Evolutionary conservation across 2,113 vertebrate species (phyloP).

Genomic region (Leptosomus discolor): DNA sequence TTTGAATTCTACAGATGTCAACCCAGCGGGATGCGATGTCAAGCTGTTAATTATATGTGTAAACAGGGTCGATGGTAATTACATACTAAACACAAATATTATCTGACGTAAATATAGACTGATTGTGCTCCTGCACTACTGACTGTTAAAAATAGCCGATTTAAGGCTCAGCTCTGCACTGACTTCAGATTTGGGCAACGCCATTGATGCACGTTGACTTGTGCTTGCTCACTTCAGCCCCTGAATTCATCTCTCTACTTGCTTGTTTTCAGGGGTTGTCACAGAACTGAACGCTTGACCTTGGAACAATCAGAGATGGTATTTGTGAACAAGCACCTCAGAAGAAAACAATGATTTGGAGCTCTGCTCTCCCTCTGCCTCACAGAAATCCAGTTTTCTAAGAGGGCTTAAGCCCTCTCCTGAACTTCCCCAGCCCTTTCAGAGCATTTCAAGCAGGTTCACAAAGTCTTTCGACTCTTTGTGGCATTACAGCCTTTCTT

Average conservation of each 20-base stretch:
- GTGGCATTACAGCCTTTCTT: neutral
- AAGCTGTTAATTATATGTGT: constrained; percentile 58
- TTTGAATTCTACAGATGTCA: constrained; percentile 59
- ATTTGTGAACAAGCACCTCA: neutral
- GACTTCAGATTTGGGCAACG: neutral
- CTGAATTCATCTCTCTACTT: neutral
- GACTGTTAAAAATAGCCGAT: constrained; percentile 34
- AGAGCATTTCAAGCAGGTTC: neutral
- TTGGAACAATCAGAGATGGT: neutral
- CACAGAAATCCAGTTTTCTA: neutral
- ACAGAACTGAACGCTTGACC: neutral
- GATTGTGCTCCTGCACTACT: constrained; percentile 6
- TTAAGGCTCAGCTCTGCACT: neutral
- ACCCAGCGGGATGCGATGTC: constrained; percentile 30
- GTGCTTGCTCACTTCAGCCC: neutral
- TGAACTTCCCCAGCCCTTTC: neutral
- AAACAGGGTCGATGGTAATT: constrained; percentile 51
- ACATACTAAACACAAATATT: constrained; percentile 51
- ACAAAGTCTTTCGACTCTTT: neutral
- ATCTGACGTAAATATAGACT: constrained; percentile 51
- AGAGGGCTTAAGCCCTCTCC: neutral
- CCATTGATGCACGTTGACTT: neutral
- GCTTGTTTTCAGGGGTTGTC: neutral
- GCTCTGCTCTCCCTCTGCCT: neutral
- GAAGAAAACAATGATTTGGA: neutral